A percentile compares a stretch with the other conserved stretches of the same genome.
Conservation (phyloP, 2,113 vertebrate species). For the Sylvilagus bachmani region DNA sequence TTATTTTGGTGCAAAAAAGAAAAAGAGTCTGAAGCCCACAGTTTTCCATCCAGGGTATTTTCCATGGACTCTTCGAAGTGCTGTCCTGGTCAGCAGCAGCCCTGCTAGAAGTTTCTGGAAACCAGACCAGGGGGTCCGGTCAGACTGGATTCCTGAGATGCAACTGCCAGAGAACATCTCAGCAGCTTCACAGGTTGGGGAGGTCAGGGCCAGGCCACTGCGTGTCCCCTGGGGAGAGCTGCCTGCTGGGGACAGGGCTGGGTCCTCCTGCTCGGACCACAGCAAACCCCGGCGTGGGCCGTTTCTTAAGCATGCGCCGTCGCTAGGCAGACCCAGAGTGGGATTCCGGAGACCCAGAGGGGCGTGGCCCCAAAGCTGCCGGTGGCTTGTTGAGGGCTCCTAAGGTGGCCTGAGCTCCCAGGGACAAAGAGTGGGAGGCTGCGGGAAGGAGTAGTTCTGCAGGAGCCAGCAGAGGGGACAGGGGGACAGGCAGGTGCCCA, state of each 20-base stretch:
- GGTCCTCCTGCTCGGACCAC: background rate
- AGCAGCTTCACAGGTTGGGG: background rate
- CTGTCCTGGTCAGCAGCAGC: background rate
- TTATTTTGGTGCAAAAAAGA: too few relatives aligned
- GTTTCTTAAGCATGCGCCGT: too few relatives aligned
- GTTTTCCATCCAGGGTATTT: too few relatives aligned
- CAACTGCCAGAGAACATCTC: background rate
- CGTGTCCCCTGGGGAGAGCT: background rate
- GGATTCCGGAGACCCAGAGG: background rate
- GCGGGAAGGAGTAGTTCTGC: too few relatives aligned
- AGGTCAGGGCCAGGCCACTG: background rate
- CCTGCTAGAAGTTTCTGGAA: background rate
- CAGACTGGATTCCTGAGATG: slow-evolving; percentile 18
- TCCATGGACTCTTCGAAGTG: too few relatives aligned
- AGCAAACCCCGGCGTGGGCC: background rate
- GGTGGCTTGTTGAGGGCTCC: background rate
- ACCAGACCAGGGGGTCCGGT: background rate
- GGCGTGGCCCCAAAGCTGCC: background rate
- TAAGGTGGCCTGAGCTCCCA: background rate
- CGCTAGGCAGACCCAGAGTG: background rate
- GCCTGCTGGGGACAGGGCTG: background rate
- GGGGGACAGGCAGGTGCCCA: too few relatives aligned
- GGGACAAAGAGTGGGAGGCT: background rate
- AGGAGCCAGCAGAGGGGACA: too few relatives aligned
- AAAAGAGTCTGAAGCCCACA: too few relatives aligned